Evolutionary conservation across 2,888 invertebrate genomes (phyloP).

Genomic region (Pachliopta kotzebuea): DNA sequence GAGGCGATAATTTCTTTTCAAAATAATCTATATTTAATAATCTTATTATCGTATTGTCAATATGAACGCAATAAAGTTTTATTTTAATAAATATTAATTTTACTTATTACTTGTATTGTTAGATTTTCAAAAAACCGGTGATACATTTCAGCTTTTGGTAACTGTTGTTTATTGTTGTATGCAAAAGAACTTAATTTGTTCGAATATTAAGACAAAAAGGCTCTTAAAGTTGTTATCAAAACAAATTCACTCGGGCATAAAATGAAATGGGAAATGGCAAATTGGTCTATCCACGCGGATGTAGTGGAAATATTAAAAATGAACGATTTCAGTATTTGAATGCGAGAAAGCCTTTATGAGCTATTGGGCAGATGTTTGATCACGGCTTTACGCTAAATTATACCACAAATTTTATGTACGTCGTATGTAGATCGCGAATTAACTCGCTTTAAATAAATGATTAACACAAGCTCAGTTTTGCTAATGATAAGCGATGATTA

Average conservation of each 20-base stretch:
- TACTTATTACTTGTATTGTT: too few species aligned
- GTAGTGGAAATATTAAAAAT: slow-evolving; percentile 55
- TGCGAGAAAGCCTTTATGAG: slow-evolving; percentile 36
- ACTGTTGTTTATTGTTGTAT: too few species aligned
- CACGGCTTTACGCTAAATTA: slow-evolving; percentile 20
- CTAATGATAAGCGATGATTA: not conserved
- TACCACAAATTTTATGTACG: slow-evolving; percentile 10
- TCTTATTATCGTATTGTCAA: too few species aligned
- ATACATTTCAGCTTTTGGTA: too few species aligned
- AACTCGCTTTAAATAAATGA: too few species aligned
- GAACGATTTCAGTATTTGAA: slow-evolving; percentile 50
- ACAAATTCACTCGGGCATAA: slow-evolving; percentile 1
- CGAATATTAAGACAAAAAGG: too few species aligned
- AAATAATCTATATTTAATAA: too few species aligned
- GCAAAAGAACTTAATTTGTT: too few species aligned
- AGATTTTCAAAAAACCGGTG: too few species aligned
- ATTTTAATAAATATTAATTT: too few species aligned
- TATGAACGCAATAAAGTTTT: too few species aligned
- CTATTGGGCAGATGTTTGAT: slow-evolving; percentile 40
- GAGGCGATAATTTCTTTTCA: too few species aligned
- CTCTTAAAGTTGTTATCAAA: slow-evolving; percentile 2
- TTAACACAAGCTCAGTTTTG: not conserved
- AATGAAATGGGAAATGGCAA: slow-evolving; percentile 10
- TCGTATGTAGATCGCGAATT: not conserved
- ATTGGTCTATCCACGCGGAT: slow-evolving; percentile 5